Conservation (phyloP, 2,113 vertebrate species). For the Turnix velox region DNA sequence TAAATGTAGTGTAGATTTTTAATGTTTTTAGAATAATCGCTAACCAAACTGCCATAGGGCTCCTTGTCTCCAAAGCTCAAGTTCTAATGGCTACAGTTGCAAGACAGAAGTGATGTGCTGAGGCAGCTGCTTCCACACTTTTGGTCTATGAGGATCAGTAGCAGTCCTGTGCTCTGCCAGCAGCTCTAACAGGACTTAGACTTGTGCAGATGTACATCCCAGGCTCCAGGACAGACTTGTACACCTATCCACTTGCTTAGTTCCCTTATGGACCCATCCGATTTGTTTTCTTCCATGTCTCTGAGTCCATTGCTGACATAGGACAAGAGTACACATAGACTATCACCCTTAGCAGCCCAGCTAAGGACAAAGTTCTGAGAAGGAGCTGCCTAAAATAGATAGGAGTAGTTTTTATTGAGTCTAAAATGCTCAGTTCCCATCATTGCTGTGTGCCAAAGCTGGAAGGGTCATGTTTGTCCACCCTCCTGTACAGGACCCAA, state of each 20-base stretch:
- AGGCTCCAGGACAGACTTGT: not conserved
- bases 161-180: not conserved
- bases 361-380: not conserved
- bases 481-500: not conserved
- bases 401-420: not conserved
- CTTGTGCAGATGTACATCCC: not conserved
- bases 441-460: not conserved
- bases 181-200: not conserved
- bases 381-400: not conserved
- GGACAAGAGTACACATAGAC: not conserved
- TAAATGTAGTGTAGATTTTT: not conserved
- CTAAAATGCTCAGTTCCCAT: not conserved
- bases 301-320: not conserved
- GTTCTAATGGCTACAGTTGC: not conserved
- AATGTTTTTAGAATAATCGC: not conserved
- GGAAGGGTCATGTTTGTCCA: not conserved
- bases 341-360: not conserved
- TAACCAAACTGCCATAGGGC: not conserved
- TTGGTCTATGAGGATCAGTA: accelerated
- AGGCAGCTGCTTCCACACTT: not conserved
- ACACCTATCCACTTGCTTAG: not conserved
- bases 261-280: not conserved
- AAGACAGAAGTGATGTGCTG: not conserved
- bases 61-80: not conserved
- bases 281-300: not conserved